Conservation (phyloP, 64 coral and sea anemone species). For the Hydrozoanthus tunicans region DNA sequence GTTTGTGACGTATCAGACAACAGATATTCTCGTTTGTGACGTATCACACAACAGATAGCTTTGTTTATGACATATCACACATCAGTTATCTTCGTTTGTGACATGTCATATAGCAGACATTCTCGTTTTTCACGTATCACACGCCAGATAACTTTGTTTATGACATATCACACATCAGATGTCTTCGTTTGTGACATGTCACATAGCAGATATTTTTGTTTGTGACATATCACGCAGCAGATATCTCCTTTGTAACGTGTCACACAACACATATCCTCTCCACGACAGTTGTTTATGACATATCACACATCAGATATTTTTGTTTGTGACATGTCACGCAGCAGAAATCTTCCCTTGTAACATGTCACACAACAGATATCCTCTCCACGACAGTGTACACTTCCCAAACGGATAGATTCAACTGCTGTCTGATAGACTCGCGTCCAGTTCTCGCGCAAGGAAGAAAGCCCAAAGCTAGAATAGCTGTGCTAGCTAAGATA, state of each 20-base stretch:
- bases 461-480: conserved; percentile 29
- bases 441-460: background rate
- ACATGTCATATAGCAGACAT: no score
- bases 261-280: background rate
- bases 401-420: conserved; percentile 25
- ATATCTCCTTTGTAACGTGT: background rate
- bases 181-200: background rate
- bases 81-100: no score
- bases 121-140: background rate
- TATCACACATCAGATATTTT: no score
- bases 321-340: background rate
- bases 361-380: conserved; percentile 32
- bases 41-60: background rate
- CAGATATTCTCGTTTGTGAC: background rate
- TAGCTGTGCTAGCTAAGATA: background rate
- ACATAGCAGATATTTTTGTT: background rate
- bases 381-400: conserved; percentile 19
- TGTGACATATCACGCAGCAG: background rate
- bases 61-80: background rate
- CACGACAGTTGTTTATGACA: background rate
- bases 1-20: no score
- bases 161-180: background rate
- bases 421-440: conserved; percentile 5
- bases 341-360: background rate
- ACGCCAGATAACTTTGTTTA: background rate